Percentiles rank a stretch among this genome's conserved stretches.
phyloP scores from a whole-genome alignment of 2,888 invertebrate species.

The Chrysodeixis includens region DNA sequence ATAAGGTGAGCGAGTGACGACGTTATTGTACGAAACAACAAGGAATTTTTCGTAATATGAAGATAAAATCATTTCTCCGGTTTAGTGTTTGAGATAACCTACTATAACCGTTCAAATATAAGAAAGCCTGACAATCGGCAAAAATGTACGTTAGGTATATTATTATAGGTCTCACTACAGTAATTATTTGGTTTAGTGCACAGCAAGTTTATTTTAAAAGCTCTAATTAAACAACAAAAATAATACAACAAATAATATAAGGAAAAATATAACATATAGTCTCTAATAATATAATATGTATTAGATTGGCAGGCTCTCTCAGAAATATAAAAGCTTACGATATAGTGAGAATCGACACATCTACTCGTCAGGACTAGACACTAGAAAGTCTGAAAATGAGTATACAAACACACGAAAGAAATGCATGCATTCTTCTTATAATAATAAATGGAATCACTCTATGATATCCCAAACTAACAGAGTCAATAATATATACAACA shows the following conservation, averaged over 20 bases:
- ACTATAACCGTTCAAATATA: constrained; percentile 59
- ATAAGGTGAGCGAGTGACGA: constrained; percentile 50
- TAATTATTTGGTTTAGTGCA: constrained; percentile 86
- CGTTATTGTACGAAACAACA: constrained; percentile 30
- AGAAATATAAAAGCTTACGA: constrained; percentile 79
- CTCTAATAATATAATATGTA: constrained; percentile 48
- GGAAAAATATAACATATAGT: constrained; percentile 55
- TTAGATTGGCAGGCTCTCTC: constrained; percentile 79
- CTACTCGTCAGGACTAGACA: constrained; percentile 87
- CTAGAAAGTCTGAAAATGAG: constrained; percentile 85
- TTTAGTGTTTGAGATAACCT: constrained; percentile 48
- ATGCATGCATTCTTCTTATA: constrained; percentile 88
- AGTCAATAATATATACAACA: constrained; percentile 83
- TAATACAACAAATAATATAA: constrained; percentile 55
- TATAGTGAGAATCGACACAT: constrained; percentile 84
- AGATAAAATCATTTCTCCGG: constrained; percentile 23
- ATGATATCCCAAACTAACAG: constrained; percentile 80
- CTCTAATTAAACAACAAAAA: constrained; percentile 66
- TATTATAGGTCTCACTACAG: constrained; percentile 65
- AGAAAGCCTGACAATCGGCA: constrained; percentile 79
- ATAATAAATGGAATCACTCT: constrained; percentile 88
- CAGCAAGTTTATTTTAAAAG: constrained; percentile 75
- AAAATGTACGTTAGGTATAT: constrained; percentile 59
- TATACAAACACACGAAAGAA: constrained; percentile 87
- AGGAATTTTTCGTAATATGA: constrained; percentile 31